Base-by-base conservation (phyloP, 2,113 vertebrate genomes). In the Callaeas wilsoni region DNA sequence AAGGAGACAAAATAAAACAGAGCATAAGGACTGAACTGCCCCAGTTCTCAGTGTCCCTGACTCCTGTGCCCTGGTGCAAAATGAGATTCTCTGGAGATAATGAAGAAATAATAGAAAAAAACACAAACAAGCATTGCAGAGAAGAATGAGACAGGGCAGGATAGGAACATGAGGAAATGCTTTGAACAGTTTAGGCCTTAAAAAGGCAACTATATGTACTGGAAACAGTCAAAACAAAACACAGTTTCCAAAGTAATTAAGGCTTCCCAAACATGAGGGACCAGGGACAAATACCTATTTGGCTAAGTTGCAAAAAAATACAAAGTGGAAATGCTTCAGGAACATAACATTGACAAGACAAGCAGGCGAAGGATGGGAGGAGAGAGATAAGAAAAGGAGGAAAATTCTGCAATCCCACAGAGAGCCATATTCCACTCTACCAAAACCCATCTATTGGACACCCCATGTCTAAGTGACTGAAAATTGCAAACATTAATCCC, bases 401-500 rank as follows among this genome's bases (percentile, higher is more conserved):
- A 96, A 97, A 97, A 98, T 96, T 97, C 93, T 86, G 82, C 87
- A 97, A 97, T 97, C 96, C 98, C 97, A 96, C 91, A 94, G 98
- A 97, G 98, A 98, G 96, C 83, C 92, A 96, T 97, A 97, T 95
- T 98, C 90, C 87, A 84, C 84, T 95, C 89, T 83, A 96, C 96
- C 96, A 97, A 97, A 97, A 97, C 94, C 97, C 95, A 97, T 97
- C 97, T 98, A 93, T 90, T 95, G 95, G 97, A 98, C 97, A 98
- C 98, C 97, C 97, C 97, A 96, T 35, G 97, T 98, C 98, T 98
- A 97, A 98, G 97, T 97, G 97, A 98, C 98, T 97, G 98, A 97
- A 98, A 98, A 98, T 97, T 98, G 97, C 97, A 96, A 98, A 97
- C 98, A 97, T 98, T 97, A 98, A 98, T 98, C 97, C 98, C 97